Base-by-base conservation (phyloP, 2,888 invertebrate species). In the Habrosyne pyritoides region DNA sequence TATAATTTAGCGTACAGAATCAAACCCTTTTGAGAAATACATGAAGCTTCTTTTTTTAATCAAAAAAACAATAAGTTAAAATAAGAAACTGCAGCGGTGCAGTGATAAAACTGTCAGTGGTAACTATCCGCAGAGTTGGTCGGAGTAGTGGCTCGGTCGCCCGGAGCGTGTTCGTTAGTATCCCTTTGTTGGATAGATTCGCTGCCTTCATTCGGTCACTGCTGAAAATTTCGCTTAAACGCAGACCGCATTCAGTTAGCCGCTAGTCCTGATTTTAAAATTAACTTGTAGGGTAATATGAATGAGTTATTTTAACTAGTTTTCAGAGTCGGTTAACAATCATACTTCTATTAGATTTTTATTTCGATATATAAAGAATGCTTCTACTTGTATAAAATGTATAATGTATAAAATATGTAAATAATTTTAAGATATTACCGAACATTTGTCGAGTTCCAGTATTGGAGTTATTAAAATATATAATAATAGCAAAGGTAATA, bases 121-220 rank as follows among this genome's bases (percentile, higher is more conserved):
- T 42, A 18, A 42, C 42, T 18, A 42, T 18, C 42, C 18, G 42
- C 42, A 42, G 51, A 14, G 36, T 26, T 52, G 10, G 28, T 30
- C 2, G 33, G 33, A 33, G 33, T 28, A 6, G 28, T 12, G 12
- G 30, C 12, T 12, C 30, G 30, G 30, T 30, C 10, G 30, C 33
- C 33, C 33, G 33, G n/a, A 33, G 33, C 33, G 21, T 51, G 60
- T 60, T 63, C 62, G 60, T 63, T 63, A 63, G 60, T 47, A 33
- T 26, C 50, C 56, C 51, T 60, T 63, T 63, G 62, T 63, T 57
- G 47, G 42, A 61, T 58, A 42, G 42, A 42, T 42, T 42, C 42
- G 42, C 58, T 56, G 60, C 26, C 47, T 53, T 52, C 52, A 36
- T 14, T 42, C 42, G 42, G 42, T 18, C 26, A 33, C 36, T 18